Conservation (phyloP, 2,113 vertebrate species). For the Solenodon paradoxus region DNA sequence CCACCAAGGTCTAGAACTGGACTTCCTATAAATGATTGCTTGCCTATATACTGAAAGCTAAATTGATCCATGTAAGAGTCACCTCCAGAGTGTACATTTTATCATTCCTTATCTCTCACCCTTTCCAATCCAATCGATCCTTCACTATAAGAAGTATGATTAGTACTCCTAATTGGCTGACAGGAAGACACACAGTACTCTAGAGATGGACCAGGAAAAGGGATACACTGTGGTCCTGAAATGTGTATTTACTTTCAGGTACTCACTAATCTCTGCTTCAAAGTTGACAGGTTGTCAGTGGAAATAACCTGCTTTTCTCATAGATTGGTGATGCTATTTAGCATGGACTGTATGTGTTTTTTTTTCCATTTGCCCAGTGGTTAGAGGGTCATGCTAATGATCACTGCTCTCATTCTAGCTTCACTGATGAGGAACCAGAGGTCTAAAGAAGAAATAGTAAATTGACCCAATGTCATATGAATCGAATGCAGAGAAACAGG, state of each 20-base stretch:
- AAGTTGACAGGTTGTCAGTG: not conserved
- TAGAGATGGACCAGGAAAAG: not conserved
- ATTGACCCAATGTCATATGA: not conserved
- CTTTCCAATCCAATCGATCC: conserved; percentile 60
- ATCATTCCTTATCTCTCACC: conserved; percentile 75
- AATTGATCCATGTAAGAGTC: conserved; percentile 70
- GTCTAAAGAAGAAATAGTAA: not conserved
- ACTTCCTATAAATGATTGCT: conserved; percentile 48
- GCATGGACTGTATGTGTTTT: not conserved
- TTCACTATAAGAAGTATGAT: conserved; percentile 62
- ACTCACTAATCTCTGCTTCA: conserved; percentile 14
- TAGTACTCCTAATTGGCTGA: conserved; percentile 61
- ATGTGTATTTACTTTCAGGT: conserved; percentile 31
- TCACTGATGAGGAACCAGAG: not conserved
- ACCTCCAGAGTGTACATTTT: conserved; percentile 64
- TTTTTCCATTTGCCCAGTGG: not conserved
- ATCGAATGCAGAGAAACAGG: not conserved
- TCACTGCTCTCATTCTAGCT: conserved; percentile 14
- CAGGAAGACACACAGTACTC: conserved; percentile 16
- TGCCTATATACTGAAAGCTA: conserved; percentile 53
- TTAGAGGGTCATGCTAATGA: not conserved
- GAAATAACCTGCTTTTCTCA: not conserved
- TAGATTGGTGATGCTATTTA: conserved; percentile 15
- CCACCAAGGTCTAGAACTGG: not conserved
- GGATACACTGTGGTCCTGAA: not conserved